Evolutionary conservation across 1,140 invertebrate genomes (phyloP), one percentile per base, ranked within the genome.

Genomic region (Caenorhabditis tropicalis): DNA sequence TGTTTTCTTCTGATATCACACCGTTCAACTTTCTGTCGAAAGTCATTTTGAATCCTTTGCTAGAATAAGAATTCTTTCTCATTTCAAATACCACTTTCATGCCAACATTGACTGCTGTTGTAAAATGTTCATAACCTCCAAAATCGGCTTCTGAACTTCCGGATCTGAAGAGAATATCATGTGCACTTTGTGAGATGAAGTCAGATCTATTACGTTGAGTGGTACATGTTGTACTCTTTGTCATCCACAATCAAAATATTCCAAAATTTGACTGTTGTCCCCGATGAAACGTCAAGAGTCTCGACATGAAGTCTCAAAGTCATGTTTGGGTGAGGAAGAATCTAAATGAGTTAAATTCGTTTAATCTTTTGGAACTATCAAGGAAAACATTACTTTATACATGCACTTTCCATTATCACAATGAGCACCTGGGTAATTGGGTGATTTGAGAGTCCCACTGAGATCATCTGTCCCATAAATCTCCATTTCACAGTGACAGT

Each of bases 401-500:
- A 74, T 74, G 36, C 65, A 74, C n/a, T 43, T 43, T 43, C 65
- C 65, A 10, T 6, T 43, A 7, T 24, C 65, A 46, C 65, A 74
- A 31, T 74, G 65, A 24, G 65, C 36, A 2, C 21, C 36, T 5
- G 65, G 65, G 29, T 21, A 74, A n/a, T 74, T 74, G 10, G 65
- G 65, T 21, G 65, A 74, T 74, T 74, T 74, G 0, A 74, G 21
- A 3, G 43, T 21, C 15, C 65, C 65, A 12, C 43, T 21, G 7
- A 74, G 36, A 46, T 36, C 36, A 7, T 21, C 19, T 19, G 19
- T 3, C 10, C 65, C 65, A 31, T 74, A 74, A 7, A 74, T 24
- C 15, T 74, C 65, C 65, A 74, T 46, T 1, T 74, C 65, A 43
- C 65, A 74, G 29, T 74, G 65, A 74, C 65, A 74, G 15, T 43